Base-by-base conservation (phyloP, 2,888 invertebrate species). In the Pteria penguin region DNA sequence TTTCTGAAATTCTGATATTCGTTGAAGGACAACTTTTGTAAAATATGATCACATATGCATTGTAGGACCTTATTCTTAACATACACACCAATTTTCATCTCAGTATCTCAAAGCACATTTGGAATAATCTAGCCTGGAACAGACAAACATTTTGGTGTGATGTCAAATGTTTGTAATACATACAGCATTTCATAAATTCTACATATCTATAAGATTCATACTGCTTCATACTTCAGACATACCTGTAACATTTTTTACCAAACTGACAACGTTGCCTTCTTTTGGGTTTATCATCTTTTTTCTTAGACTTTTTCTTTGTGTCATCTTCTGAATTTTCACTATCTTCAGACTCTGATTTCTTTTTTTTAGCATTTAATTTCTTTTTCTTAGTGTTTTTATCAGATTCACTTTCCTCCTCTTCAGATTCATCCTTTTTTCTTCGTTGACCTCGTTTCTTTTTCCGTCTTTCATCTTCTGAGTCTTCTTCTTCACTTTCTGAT, bases 221-320 rank as follows among this genome's bases (percentile, higher is more conserved):
- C n/a, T n/a, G n/a, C n/a, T n/a, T n/a, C n/a, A n/a, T n/a, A n/a
- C n/a, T n/a, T n/a, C n/a, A n/a, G n/a, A n/a, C 32, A 72, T 71
- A 90, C 90, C 89, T 88, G 75, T 89, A 89, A 72, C 90, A 90
- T 73, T 89, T 89, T 69, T 87, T 87, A 14, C 89, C 90, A 83
- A 86, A 89, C 83, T 80, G 81, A 75, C 85, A 85, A 14, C 80
- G 80, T 60, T 78, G 81, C 61, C 85, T 81, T 45, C 81, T 82
- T 76, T 83, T 83, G 8, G 52, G 62, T 45, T 71, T 60, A 22
- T 26, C n/a, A 57, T 32, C 26, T 32, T 73, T 33, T 36, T 73
- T 52, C 14, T 65, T 32, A 29, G 60, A 36, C 32, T 69, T 61
- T 55, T 73, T 58, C 11, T 54, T n/a, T 11, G 52, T 26, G 1